Percentiles rank a stretch among this genome's conserved stretches.
phyloP scores from a whole-genome alignment of 1,140 invertebrate genomes.

The Drosophila pallidifrons region DNA sequence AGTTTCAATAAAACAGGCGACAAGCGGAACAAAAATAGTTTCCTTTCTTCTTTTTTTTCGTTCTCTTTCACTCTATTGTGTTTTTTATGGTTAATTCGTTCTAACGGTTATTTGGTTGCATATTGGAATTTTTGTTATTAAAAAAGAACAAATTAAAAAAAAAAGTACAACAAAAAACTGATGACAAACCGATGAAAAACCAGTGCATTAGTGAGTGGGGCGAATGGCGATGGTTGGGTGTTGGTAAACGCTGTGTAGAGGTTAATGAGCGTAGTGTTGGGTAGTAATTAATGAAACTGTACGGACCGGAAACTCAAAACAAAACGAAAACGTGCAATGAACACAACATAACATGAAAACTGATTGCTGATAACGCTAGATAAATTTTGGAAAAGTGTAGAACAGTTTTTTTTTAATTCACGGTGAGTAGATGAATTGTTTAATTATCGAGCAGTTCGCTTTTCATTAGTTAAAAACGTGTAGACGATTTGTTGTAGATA shows the following conservation, averaged over 20 bases:
- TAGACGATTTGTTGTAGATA: neutral
- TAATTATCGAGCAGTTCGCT: neutral
- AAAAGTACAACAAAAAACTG: constrained; percentile 23
- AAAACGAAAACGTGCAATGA: constrained; percentile 57
- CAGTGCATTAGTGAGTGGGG: constrained; percentile 4
- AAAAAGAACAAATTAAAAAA: constrained; percentile 16
- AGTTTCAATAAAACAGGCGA: constrained; percentile 80
- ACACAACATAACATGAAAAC: constrained; percentile 26
- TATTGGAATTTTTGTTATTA: constrained; percentile 30
- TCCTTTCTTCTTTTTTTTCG: constrained; percentile 52
- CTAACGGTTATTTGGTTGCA: constrained; percentile 28
- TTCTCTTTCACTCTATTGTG: constrained; percentile 1
- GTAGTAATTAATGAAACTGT: constrained; percentile 51
- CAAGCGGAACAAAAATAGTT: constrained; percentile 85
- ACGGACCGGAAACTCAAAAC: constrained; percentile 16
- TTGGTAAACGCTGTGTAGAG: constrained; percentile 45
- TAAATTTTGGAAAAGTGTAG: constrained; percentile 11
- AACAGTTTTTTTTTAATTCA: constrained; percentile 7
- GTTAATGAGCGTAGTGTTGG: constrained; percentile 51
- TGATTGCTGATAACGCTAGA: constrained; percentile 17
- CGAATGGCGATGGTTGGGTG: constrained; percentile 13
- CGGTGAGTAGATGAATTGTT: constrained; percentile 9
- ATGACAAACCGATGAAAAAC: constrained; percentile 19
- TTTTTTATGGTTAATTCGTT: constrained; percentile 2
- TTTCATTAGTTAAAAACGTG: constrained; percentile 8